These are phyloP conservation scores for Gastrophryne carolinensis DNA, from an alignment of 2,797 vertebrate genomes.

Conservation along the genomic window DNA sequence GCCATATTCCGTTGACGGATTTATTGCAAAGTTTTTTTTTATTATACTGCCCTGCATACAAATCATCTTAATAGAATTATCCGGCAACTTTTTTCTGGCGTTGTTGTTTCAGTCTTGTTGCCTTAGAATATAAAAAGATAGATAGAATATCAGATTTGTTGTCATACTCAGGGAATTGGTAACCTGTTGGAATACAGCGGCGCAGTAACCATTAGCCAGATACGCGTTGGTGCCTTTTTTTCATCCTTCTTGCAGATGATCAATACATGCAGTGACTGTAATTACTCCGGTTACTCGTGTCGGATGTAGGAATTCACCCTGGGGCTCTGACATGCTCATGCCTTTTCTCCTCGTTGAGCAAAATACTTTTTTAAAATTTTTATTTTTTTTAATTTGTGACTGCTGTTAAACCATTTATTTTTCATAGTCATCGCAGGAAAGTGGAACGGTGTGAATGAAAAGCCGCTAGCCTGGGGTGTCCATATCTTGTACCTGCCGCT, in stretches of 20 bases:
- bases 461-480: neutral
- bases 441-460: conserved; percentile 12
- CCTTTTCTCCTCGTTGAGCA: conserved; percentile 13
- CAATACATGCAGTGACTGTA: conserved; percentile 13
- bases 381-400: neutral
- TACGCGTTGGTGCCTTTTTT: neutral
- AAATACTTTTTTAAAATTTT: neutral
- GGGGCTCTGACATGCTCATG: neutral
- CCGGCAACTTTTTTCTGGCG: no score
- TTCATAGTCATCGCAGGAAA: conserved; percentile 16
- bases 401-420: conserved; percentile 11
- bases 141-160: no score
- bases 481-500: neutral
- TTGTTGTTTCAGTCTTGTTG: no score
- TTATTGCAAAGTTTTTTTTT: no score
- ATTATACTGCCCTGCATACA: no score
- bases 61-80: no score
- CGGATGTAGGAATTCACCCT: conserved; percentile 19
- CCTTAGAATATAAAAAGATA: no score
- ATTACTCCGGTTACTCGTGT: conserved; percentile 17
- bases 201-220: neutral
- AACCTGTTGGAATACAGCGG: neutral
- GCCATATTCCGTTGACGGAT: no score
- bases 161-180: no score
- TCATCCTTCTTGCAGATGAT: neutral